These are phyloP conservation scores for Macrobrachium rosenbergii DNA, from an alignment of 1,140 invertebrate species.

Conservation along the genomic window DNA sequence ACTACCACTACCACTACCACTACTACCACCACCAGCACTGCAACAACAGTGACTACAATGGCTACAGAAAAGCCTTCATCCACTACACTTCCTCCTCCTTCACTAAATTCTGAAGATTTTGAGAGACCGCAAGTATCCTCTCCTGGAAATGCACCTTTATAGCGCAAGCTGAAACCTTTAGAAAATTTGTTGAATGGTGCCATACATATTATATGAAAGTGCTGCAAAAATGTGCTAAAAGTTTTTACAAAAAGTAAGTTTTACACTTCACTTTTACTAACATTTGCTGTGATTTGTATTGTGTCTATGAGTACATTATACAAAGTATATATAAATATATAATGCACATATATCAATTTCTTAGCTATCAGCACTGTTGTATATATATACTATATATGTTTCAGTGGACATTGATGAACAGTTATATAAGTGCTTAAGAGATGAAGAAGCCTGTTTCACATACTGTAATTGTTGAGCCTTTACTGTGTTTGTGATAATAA, in stretches of 20 bases:
- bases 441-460: no score
- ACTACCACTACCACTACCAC: conserved; percentile 25
- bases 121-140: conserved; percentile 35
- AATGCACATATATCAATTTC: no score
- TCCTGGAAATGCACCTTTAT: conserved; percentile 52
- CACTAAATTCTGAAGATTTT: neutral
- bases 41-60: neutral
- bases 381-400: no score
- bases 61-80: conserved; percentile 1
- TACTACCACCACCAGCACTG: neutral
- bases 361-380: no score
- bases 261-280: no score
- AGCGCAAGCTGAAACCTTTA: conserved; percentile 7
- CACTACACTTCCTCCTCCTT: neutral
- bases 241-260: conserved; percentile 40
- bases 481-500: no score
- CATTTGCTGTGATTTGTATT: no score
- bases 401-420: no score
- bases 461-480: no score
- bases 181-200: conserved; percentile 29
- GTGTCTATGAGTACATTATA: no score
- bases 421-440: no score
- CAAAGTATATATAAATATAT: no score
- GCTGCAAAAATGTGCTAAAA: conserved; percentile 35
- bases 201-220: conserved; percentile 31